Evolutionary conservation across 2,888 invertebrate species (phyloP).

Genomic region (Leptura quadrifasciata): DNA sequence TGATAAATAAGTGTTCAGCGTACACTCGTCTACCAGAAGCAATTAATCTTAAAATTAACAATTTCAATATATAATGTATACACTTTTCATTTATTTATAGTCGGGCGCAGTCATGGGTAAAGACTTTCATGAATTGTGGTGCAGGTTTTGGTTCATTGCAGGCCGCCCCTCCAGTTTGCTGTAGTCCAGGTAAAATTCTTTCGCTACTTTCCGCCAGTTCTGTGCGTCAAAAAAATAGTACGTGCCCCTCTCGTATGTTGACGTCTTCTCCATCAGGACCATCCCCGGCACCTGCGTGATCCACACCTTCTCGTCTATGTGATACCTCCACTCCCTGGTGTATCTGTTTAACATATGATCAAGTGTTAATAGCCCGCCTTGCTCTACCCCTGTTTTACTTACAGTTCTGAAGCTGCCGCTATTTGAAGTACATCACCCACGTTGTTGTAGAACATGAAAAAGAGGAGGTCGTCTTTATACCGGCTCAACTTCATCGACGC

Average conservation of each 20-base stretch:
- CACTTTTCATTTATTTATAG: constrained; percentile 73
- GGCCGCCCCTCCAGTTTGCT: constrained; percentile 98
- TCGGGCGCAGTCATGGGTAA: constrained; percentile 65
- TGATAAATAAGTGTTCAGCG: constrained; percentile 61
- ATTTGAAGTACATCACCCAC: constrained; percentile 98
- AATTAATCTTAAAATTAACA: constrained; percentile 60
- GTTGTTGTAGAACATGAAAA: constrained; percentile 99
- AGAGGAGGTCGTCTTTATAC: constrained; percentile 98
- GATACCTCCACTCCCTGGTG: constrained; percentile 99
- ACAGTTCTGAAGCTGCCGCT: constrained; percentile 98
- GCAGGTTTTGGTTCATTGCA: constrained; percentile 79
- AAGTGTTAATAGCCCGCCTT: background rate
- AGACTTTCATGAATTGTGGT: constrained; percentile 60
- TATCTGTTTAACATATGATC: constrained; percentile 80
- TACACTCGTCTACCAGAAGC: constrained; percentile 61
- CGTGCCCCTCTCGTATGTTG: constrained; percentile 97
- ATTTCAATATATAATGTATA: constrained; percentile 68
- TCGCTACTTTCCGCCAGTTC: constrained; percentile 97
- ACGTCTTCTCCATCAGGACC: constrained; percentile 95
- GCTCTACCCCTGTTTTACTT: constrained; percentile 73
- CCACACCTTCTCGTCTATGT: constrained; percentile 99
- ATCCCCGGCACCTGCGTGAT: constrained; percentile 98
- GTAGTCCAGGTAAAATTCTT: constrained; percentile 99
- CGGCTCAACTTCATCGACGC: constrained; percentile 96
- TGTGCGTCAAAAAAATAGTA: constrained; percentile 99